These are phyloP conservation scores for Regulus satrapa DNA, from an alignment of 2,113 vertebrate species.

Conservation along the genomic window DNA sequence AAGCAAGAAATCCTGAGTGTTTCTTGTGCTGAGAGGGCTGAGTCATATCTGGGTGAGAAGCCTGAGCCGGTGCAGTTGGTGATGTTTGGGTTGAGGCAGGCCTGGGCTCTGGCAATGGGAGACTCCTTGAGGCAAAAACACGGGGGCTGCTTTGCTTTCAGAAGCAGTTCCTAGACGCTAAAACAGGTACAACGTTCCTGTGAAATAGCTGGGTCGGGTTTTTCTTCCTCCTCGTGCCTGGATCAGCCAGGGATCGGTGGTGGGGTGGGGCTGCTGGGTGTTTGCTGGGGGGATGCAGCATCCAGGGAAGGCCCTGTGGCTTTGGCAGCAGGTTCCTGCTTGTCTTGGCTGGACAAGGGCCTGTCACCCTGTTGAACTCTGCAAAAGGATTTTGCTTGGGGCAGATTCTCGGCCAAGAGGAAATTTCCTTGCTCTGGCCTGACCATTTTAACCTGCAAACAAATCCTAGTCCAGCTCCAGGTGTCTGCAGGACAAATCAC, in stretches of 20 bases:
- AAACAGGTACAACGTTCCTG: not conserved
- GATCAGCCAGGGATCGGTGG: not conserved
- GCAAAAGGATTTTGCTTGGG: accelerated
- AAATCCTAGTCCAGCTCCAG: not conserved
- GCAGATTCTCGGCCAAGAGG: not conserved
- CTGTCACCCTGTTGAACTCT: not conserved
- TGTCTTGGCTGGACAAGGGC: not conserved
- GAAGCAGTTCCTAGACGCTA: not conserved
- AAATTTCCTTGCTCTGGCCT: not conserved
- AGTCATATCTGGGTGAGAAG: conserved; percentile 32
- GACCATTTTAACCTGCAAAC: not conserved
- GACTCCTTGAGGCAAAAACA: not conserved
- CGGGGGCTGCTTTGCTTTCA: not conserved
- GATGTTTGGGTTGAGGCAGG: not conserved
- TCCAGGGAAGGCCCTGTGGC: not conserved
- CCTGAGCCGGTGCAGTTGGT: not conserved
- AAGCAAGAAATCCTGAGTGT: not conserved
- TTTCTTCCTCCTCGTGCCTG: not conserved
- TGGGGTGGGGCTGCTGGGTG: not conserved
- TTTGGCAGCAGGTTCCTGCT: not conserved
- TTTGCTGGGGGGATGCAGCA: not conserved
- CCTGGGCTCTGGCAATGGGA: not conserved
- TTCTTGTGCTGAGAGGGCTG: not conserved
- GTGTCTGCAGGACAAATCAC: not conserved
- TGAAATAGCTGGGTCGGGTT: not conserved